A percentile compares a stretch with the other conserved stretches of the same genome.
Conservation (phyloP, 2,113 vertebrate species). For the Hyperopisus bebe region DNA sequence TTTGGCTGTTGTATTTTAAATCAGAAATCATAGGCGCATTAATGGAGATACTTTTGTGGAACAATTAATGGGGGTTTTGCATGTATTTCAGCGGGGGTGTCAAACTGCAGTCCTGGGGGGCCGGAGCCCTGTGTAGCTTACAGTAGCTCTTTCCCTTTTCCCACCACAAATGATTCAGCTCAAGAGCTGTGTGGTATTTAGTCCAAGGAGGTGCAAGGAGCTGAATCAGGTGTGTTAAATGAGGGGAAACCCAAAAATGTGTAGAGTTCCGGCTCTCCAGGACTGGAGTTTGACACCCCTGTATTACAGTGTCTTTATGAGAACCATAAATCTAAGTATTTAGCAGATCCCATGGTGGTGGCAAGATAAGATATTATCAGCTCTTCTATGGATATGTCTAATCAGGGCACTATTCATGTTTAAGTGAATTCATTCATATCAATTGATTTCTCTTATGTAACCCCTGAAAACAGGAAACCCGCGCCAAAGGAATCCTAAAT, state of each 20-base stretch:
- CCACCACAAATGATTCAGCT: no score
- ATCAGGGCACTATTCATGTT: not conserved
- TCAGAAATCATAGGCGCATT: not conserved
- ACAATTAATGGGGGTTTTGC: not conserved
- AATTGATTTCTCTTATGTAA: not conserved
- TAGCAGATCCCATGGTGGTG: not conserved
- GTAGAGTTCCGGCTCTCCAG: no score
- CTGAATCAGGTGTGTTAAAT: no score
- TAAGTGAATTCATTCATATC: not conserved
- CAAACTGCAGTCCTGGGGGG: no score
- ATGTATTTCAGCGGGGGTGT: no score
- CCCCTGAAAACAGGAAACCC: not conserved
- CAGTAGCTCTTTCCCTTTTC: no score
- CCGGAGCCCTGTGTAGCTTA: no score
- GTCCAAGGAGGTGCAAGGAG: no score
- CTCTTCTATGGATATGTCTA: not conserved
- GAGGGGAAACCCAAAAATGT: no score
- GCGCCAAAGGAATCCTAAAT: not conserved
- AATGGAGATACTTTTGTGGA: not conserved
- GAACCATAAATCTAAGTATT: not conserved
- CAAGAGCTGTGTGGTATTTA: no score
- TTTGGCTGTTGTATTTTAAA: not conserved
- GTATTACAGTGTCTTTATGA: not conserved
- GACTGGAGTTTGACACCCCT: not conserved
- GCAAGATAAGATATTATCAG: not conserved